Evolutionary conservation across 1,140 invertebrate genomes (phyloP), one percentile per base, ranked within the genome.

Genomic region (Matsumurasca onukii): DNA sequence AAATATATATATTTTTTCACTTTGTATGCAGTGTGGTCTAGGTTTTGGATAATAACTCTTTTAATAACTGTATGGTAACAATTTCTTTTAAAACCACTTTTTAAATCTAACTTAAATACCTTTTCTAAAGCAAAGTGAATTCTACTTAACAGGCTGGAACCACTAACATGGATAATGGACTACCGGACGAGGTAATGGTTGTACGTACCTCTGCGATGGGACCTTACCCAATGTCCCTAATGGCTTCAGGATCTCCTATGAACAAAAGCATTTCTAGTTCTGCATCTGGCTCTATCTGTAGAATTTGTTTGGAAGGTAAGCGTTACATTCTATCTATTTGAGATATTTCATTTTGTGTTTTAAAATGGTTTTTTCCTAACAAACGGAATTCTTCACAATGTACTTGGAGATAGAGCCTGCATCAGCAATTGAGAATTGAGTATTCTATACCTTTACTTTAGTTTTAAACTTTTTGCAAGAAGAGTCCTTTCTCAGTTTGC

Each of bases 201-300:
- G 55, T 59, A 29, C 2, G 55, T 12, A 59, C 55, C 25, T 59
- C 55, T 2, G 55, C 55, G n/a, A 59, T 59, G 55, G 55, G 55
- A 3, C 55, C 55, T 2, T 59, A 59, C 30, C 55, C 55, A 5
- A 59, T 59, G 55, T 59, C 55, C 13, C 25, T 59, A 3, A 22
- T 59, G 5, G 55, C 55, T 59, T 25, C 55, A 59, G 30, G 24
- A 12, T 59, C 55, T 13, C 55, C 55, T 5, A 59, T 59, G 55
- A 59, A 59, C 30, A 59, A 59, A 59, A 59, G 55, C 25, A 59
- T 59, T 59, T 59, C 55, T 3, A 59, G 55, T 24, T 59, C 55
- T 27, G 55, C 55, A 3, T 59, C 55, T 22, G 55, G 55, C n/a
- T 22, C 15, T 13, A 59, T 59, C 25, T 59, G 55, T 24, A 59